Evolutionary conservation across 2,888 invertebrate species (phyloP).

Genomic region (Catocala fraxini): DNA sequence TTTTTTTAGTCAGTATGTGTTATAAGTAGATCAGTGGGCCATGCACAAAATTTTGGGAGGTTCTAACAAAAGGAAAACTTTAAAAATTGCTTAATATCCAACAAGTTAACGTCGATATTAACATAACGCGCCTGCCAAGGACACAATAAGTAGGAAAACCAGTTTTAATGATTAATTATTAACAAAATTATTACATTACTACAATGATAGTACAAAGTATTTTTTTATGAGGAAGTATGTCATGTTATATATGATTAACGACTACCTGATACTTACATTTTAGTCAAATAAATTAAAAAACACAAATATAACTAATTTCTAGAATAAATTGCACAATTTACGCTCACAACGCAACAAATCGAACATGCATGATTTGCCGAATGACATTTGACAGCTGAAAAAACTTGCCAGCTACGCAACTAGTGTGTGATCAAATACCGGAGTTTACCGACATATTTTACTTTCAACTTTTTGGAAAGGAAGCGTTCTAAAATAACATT

Average conservation of each 20-base stretch:
- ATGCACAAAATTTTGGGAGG: conserved; percentile 42
- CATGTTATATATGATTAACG: conserved; percentile 1
- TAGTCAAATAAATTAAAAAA: conserved; percentile 41
- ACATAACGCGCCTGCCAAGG: conserved; percentile 67
- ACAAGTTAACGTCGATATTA: conserved; percentile 48
- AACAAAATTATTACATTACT: conserved; percentile 49
- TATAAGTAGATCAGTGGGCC: conserved; percentile 60
- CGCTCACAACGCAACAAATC: conserved; percentile 57
- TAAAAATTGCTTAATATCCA: conserved; percentile 13
- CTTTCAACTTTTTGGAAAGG: not conserved
- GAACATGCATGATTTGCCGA: conserved; percentile 74
- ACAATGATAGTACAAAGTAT: conserved; percentile 17
- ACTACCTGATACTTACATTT: conserved; percentile 47
- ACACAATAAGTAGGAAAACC: conserved; percentile 69
- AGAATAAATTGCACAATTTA: conserved; percentile 47
- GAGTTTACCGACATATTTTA: conserved; percentile 5
- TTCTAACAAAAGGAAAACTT: conserved; percentile 19
- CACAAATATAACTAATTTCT: conserved; percentile 46
- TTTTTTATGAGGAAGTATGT: not conserved
- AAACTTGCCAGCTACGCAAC: conserved; percentile 45
- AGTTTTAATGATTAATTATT: conserved; percentile 65
- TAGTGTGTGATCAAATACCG: conserved; percentile 32
- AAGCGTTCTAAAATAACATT: not conserved
- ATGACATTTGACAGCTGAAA: conserved; percentile 58
- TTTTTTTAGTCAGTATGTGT: conserved; percentile 33